Evolutionary conservation across 2,113 vertebrate genomes (phyloP), one percentile per base, ranked within the genome.

Genomic region (Trogon surrucura): DNA sequence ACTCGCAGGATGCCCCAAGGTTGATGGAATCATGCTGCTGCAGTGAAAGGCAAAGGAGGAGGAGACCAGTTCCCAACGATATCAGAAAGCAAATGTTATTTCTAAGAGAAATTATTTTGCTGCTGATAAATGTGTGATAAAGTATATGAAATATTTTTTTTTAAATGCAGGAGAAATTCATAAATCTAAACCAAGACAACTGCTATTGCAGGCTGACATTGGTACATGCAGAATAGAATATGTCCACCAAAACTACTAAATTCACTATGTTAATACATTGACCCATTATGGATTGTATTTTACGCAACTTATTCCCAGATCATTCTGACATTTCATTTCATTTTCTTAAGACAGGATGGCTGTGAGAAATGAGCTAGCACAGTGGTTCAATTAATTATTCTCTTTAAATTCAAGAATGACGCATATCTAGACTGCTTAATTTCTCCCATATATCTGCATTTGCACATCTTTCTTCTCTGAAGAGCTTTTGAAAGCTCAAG

Each of bases 401-500:
- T 62, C 79, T 93, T 94, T 83, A 69, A 87, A 87, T 85, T 87
- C 47, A 81, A 94, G 78, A 94, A 70, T 41, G 0, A 0, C 54
- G 77, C 78, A 61, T 65, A 92, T 41, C 70, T 78, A 94, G 78
- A 85, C 83, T 85, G 72, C 81, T 85, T 94, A 79, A 92, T 88
- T 95, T 95, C 89, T 89, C 62, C 66, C 70, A 74, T 93, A 87
- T 77, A 92, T 95, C 89, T 81, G 65, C 61, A 83, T 95, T 91
- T 56, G 44, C 70, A 87, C 83, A 89, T 89, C 86, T 48, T 92
- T 88, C 85, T 92, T 89, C 80, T 91, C 89, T 64, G 66, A 95
- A 91, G 94, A 92, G 95, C 94, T 91, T 96, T 94, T 86, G 84
- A 44, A 85, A 93, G 70, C 91, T 82, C 57, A 94, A 95, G 89